Evolutionary conservation across 1,140 invertebrate species (phyloP), one percentile per base, ranked within the genome.

Genomic region (Lordiphosa stackelbergi): DNA sequence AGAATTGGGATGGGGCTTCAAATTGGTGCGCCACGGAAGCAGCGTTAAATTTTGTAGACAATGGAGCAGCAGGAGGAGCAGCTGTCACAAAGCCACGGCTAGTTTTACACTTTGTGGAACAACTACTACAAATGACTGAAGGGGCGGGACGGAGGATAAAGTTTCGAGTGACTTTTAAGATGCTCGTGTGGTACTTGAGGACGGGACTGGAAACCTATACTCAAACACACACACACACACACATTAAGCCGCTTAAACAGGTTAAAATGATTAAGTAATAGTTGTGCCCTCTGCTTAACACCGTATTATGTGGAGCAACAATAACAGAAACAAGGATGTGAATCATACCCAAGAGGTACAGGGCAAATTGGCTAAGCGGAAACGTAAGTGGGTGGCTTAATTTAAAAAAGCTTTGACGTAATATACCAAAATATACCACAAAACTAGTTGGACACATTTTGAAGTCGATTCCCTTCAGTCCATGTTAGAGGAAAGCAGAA

Each of bases 221-320:
- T 24, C 24, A 35, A 3, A 28, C 46, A 34, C 45, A 36, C 52
- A 7, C 0, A 19, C 37, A 46, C 19, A 36, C 5, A 48, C 52
- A 70, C 61, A 70, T 79, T 79, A 81, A 74, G 72, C 73, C 72
- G 73, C 72, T 66, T 74, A 81, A 81, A 81, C 75, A 81, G 74
- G 75, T 74, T 79, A 78, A 59, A 69, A 74, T 79, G 74, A 79
- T 79, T 79, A 79, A 81, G 74, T 78, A 79, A 77, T 78, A 79
- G 75, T 74, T 81, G 62, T 68, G 70, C 69, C 59, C 65, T 38
- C 48, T 66, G 73, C 69, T 69, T 73, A 69, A 65, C 73, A 70
- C 70, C 69, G 64, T 61, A 66, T 74, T 79, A 62, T 71, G 62
- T 74, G 66, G 70, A 72, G 38, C 66, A 65, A 35, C 71, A 63